Evolutionary conservation across 1,140 invertebrate genomes (phyloP), one percentile per base, ranked within the genome.

Genomic region (Rhopalosiphum padi): DNA sequence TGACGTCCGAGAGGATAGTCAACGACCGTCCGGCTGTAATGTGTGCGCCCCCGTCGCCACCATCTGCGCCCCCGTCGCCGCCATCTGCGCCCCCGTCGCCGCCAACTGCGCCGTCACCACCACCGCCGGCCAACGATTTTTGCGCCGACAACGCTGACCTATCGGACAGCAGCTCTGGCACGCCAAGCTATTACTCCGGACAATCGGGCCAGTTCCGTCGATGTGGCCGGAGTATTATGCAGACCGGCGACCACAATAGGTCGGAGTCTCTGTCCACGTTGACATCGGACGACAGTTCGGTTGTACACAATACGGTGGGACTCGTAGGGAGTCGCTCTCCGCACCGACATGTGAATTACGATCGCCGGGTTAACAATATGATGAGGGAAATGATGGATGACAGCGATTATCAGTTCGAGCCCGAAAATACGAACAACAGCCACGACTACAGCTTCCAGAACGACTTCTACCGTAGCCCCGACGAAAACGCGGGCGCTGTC

Each of bases 21-120:
- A 11, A 77, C n/a, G 30, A n/a, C n/a, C n/a, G 0, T 18, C n/a
- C 30, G 0, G 15, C 15, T 15, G 30, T 5, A 2, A 11, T 15
- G 60, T 8, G 15, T 8, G 1, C 60, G 0, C 60, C 1, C 15
- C n/a, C 30, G 15, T 77, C 51, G 18, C 51, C 18, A 1, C 30
- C 4, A 30, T 4, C 5, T 41, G 41, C 55, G 55, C n/a, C 30
- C 15, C n/a, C 30, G 15, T 77, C 51, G 18, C 51, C 18, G 18
- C 30, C 4, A 30, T 4, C 5, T 8, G 1, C 60, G 0, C 60
- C 1, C 15, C n/a, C 30, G 15, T 77, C 51, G 18, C 51, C 18
- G 18, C 30, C 4, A 30, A 1, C 5, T 41, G 41, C 55, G 55
- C n/a, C 30, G 4, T 77, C 51, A 53, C 51, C 18, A 6, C 30